Evolutionary conservation across 2,888 invertebrate species (phyloP).

Genomic region (Lepidocyrtinus sp.): DNA sequence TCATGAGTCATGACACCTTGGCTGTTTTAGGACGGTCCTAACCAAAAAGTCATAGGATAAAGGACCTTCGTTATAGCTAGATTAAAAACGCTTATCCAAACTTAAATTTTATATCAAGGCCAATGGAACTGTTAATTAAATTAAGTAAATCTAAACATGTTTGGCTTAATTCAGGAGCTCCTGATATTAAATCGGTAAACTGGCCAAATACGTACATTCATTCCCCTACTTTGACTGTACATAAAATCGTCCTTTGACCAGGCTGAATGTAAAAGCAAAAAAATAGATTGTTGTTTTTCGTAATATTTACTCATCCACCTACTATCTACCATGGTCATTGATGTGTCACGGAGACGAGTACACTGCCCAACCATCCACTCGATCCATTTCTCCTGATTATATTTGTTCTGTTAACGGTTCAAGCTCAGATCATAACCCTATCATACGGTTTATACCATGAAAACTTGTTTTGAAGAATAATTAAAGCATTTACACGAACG

Average conservation of each 20-base stretch:
- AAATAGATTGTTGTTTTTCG: background rate
- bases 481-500: background rate
- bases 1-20: background rate
- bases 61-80: no score
- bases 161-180: background rate
- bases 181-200: background rate
- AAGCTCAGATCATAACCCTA: background rate
- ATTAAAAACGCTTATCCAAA: background rate
- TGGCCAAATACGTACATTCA: no score
- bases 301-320: background rate
- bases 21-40: background rate
- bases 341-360: background rate
- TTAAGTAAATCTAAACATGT: background rate
- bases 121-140: background rate
- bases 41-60: no score
- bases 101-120: background rate
- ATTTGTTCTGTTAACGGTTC: background rate
- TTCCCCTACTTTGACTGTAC: background rate
- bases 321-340: background rate
- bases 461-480: background rate
- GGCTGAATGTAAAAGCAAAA: background rate
- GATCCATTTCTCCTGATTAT: no score
- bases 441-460: background rate
- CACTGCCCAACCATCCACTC: no score
- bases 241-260: background rate